Evolutionary conservation across 37 sponge, comb jelly and placozoan genomes (phyloP), one percentile per base, ranked within the genome.

Genomic region (Axinella damicornis): DNA sequence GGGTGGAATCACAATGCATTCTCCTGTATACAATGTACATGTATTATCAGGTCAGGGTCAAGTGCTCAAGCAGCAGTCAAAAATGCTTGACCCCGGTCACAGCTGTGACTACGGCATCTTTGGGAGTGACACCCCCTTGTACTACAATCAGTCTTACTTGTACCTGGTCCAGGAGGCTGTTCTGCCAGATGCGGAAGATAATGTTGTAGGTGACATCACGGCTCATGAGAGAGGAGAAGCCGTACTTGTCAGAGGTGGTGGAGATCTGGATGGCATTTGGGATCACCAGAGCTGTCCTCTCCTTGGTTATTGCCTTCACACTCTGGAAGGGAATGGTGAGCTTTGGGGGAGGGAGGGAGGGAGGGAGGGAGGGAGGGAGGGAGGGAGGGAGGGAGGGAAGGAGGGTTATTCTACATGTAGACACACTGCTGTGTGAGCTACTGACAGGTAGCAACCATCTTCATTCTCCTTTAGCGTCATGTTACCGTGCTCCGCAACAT

Each of bases 261-360:
- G 88, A 67, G 70, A 98, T 73, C 32, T 88, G 92, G 65, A 99
- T 95, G 52, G 99, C 99, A 55, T 95, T 97, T 60, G 98, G 98
- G 57, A 99, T 90, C 58, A 99, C 81, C 22, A 91, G 86, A n/a
- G 97, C 99, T 24, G 97, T 97, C 73, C 83, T 93, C 90, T 98
- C 98, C 58, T 94, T 93, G n/a, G 93, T 94, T 25, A 98, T 87
- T 30, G 94, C 85, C 57, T 76, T 63, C 17, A 98, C 79, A 53
- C 72, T 87, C 60, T 61, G 69, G 40, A 95, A 86, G 31, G 94
- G 96, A 38, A 98, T 95, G 20, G 91, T 91, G 77, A 98, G 78
- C 96, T 98, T 65, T 78, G 60, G 54, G 73, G 58, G 55, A 39
- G 57, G 25, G 69, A 14, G 34, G 16, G 57, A 30, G 38, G 30